phyloP scores from a whole-genome alignment of 2,888 invertebrate species.

The Ypsolopha sequella region DNA sequence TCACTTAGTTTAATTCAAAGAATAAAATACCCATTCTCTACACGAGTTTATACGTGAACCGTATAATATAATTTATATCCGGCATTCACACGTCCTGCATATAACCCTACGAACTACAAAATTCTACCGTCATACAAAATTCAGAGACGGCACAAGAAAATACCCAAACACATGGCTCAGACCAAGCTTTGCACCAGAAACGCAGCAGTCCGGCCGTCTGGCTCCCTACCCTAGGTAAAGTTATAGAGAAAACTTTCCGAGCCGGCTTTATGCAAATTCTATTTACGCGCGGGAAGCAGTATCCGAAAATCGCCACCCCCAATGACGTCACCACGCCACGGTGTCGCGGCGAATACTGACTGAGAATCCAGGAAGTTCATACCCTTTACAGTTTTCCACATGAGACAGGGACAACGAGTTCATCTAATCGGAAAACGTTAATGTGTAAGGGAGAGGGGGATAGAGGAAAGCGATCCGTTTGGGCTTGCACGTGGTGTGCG shows the following conservation, averaged over 20 bases:
- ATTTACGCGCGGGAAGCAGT: slow-evolving; percentile 20
- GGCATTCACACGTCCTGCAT: too few relatives aligned
- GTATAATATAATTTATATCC: not conserved
- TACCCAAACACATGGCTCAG: not conserved
- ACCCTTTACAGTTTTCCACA: slow-evolving; percentile 51
- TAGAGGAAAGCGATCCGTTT: slow-evolving; percentile 26
- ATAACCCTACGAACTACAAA: not conserved
- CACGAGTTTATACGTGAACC: not conserved
- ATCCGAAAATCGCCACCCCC: slow-evolving; percentile 19
- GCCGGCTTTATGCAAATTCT: slow-evolving; percentile 18
- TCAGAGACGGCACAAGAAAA: not conserved
- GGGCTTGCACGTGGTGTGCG: slow-evolving; percentile 50
- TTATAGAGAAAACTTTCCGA: slow-evolving; percentile 12
- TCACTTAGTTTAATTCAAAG: too few relatives aligned
- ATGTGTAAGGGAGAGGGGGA: slow-evolving; percentile 27
- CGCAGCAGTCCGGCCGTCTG: not conserved
- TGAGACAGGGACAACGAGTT: slow-evolving; percentile 27
- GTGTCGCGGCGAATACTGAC: slow-evolving; percentile 54
- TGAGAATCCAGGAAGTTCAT: slow-evolving; percentile 31
- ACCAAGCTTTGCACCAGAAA: not conserved
- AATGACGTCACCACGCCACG: slow-evolving; percentile 30
- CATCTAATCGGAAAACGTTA: slow-evolving; percentile 21
- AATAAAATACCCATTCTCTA: not conserved
- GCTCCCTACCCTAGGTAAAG: slow-evolving; percentile 12
- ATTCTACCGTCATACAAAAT: slow-evolving; percentile 1